Percentiles rank a stretch among this genome's conserved stretches.
Conservation (phyloP, 2,113 vertebrate genomes). For the Casuarius casuarius region DNA sequence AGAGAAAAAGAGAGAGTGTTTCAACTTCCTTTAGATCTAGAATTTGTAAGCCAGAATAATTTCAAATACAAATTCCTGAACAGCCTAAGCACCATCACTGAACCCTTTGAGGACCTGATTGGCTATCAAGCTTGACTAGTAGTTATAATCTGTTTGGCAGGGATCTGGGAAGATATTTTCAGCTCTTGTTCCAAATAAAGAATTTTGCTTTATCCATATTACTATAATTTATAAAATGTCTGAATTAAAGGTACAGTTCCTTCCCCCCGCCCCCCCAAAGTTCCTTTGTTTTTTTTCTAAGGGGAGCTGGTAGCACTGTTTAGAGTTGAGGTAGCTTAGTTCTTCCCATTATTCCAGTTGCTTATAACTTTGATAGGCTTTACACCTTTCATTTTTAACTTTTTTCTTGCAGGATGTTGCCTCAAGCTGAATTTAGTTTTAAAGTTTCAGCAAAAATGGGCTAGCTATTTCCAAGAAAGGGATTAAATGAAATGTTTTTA, state of each 20-base stretch:
- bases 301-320: background rate
- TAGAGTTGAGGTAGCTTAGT: background rate
- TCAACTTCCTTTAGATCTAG: background rate
- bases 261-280: too few species aligned
- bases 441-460: background rate
- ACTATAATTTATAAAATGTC: background rate
- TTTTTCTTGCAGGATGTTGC: background rate
- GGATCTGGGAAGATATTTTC: background rate
- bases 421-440: background rate
- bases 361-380: background rate
- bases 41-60: background rate
- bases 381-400: background rate
- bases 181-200: background rate
- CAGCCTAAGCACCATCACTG: background rate
- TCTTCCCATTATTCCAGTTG: background rate
- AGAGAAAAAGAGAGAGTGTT: background rate
- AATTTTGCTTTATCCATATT: background rate
- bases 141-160: background rate
- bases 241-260: background rate
- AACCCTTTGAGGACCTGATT: background rate
- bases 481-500: background rate
- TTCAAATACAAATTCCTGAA: background rate
- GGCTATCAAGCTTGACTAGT: background rate
- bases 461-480: background rate
- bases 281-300: background rate